Base-by-base conservation (phyloP, 2,797 vertebrate genomes). In the Sylvia borin region DNA sequence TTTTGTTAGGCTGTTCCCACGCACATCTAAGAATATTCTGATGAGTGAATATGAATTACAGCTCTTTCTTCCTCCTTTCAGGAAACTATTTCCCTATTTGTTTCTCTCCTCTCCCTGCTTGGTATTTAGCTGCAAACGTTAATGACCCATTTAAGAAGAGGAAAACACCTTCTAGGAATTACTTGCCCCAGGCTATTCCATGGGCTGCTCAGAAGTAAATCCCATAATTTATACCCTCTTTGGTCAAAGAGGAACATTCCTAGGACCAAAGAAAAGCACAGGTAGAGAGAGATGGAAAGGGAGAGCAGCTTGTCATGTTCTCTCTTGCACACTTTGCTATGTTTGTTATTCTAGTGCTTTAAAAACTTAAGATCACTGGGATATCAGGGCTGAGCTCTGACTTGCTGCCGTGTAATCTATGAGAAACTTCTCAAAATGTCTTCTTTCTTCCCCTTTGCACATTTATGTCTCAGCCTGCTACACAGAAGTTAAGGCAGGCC, bases 1-100 rank as follows among this genome's bases (percentile, higher is more conserved):
- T 88, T 94, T 95, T 84, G 73, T 93, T 64, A 92, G 66, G 76
- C 57, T 91, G 66, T 85, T 95, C 94, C 96, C 90, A 95, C 53
- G 0, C 85, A 84, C 36, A 84, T 79, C 90, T 96, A 92, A 95
- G 83, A 96, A 96, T 94, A 95, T 85, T 82, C 70, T 79, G 48
- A 78, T 73, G 48, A 95, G 90, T 51, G 91, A 92, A 55, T 58
- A 71, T 0, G 7, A 79, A 40, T 68, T 95, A 75, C 70, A 91
- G 58, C 48, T 91, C 73, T 32, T 76, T 94, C 85, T 93, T 94
- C 76, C 76, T 84, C 68, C 91, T 95, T 91, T 92, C 48, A 93
- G 70, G 79, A 95, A 93, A 93, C 54, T 61, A 71, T 57, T 92
- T 84, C 38, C 76, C 60, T 27, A 47, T 86, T 95, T 86, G 66